Conservation (phyloP, 2,888 invertebrate species). For the Sinohyriopsis cumingii region DNA sequence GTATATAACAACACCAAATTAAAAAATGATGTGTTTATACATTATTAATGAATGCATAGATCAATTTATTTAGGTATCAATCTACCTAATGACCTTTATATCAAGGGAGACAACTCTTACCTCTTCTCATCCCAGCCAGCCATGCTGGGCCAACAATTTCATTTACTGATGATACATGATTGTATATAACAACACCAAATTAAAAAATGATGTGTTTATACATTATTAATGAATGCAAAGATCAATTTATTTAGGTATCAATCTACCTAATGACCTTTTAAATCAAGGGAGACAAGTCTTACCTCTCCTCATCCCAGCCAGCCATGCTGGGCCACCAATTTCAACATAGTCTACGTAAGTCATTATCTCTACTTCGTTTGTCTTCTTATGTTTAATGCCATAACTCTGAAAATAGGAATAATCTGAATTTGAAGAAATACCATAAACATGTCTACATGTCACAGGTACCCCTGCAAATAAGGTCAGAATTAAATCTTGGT, state of each 20-base stretch:
- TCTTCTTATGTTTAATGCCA: slow-evolving; percentile 95
- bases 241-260: no score
- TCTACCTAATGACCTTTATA: neutral
- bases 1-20: no score
- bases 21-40: no score
- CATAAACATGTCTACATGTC: no score
- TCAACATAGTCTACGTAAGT: slow-evolving; percentile 98
- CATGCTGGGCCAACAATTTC: slow-evolving; percentile 81
- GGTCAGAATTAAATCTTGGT: neutral
- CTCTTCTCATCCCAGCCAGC: slow-evolving; percentile 93
- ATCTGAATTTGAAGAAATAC: neutral
- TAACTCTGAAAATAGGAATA: slow-evolving; percentile 81
- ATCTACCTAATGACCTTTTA: neutral
- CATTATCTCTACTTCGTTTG: slow-evolving; percentile 94
- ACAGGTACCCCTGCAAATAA: neutral
- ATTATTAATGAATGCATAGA: no score
- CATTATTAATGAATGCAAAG: no score
- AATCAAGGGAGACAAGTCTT: slow-evolving; percentile 17
- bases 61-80: no score
- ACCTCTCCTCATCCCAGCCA: slow-evolving; percentile 94
- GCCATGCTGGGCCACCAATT: slow-evolving; percentile 90
- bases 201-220: no score
- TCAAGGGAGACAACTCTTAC: slow-evolving; percentile 62
- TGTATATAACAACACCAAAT: no score
- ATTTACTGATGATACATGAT: no score